Percentiles rank a stretch among this genome's conserved stretches.
Evolutionary conservation across 2,888 invertebrate species (phyloP).

Genomic region (Cataglyphis livida): DNA sequence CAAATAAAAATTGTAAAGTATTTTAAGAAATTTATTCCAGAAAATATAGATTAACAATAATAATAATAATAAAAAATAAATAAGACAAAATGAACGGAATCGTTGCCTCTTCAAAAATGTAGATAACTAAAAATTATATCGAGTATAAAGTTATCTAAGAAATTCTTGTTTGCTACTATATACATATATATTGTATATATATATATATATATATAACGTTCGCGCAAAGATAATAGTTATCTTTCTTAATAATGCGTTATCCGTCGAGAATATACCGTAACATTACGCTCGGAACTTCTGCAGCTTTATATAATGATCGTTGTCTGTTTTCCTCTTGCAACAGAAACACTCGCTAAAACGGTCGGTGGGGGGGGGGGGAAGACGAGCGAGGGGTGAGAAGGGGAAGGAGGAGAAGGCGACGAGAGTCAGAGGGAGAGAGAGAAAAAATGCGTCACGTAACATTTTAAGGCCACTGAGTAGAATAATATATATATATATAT

Average conservation of each 20-base stretch:
- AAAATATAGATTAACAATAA: neutral
- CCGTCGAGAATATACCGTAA: slow-evolving; percentile 54
- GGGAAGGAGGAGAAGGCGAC: neutral
- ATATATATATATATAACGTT: neutral
- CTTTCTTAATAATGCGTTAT: slow-evolving; percentile 51
- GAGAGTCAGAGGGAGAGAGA: neutral
- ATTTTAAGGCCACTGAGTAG: slow-evolving; percentile 57
- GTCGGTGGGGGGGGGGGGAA: neutral
- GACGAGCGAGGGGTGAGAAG: neutral
- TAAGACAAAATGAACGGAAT: neutral
- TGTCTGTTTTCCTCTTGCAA: slow-evolving; percentile 61
- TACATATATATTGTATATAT: no score
- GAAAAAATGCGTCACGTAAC: slow-evolving; percentile 50
- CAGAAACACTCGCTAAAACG: slow-evolving; percentile 36
- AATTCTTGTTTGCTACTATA: neutral
- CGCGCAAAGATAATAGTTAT: slow-evolving; percentile 50
- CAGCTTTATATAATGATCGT: slow-evolving; percentile 68
- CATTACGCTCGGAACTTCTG: slow-evolving; percentile 59
- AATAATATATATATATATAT: slow-evolving; percentile 36
- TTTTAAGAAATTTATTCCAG: neutral
- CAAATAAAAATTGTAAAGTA: slow-evolving; percentile 53
- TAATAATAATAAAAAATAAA: neutral
- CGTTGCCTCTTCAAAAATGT: slow-evolving; percentile 10
- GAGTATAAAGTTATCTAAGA: slow-evolving; percentile 7
- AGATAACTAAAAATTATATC: slow-evolving; percentile 44